A percentile compares a stretch with the other conserved stretches of the same genome.
Evolutionary conservation across 2,113 vertebrate species (phyloP).

Genomic region (Tyrannus savana): DNA sequence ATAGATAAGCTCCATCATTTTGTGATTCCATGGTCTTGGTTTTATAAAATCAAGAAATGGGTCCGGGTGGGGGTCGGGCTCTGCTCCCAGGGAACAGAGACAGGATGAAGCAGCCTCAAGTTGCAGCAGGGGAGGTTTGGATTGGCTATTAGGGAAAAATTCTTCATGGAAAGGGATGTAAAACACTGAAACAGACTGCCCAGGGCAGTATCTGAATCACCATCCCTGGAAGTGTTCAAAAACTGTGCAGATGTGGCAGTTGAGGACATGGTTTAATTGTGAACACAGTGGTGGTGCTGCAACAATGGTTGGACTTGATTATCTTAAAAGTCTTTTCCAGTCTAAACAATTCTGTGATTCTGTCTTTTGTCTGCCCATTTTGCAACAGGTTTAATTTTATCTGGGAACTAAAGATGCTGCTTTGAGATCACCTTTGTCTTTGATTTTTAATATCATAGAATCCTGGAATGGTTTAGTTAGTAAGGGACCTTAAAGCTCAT

Average conservation of each 20-base stretch:
- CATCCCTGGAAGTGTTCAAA: background rate
- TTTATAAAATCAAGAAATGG: background rate
- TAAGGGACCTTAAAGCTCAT: background rate
- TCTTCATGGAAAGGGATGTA: background rate
- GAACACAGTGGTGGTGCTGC: background rate
- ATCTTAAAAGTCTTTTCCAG: background rate
- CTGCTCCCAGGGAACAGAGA: background rate
- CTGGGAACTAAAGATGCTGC: rapidly evolving
- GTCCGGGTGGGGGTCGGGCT: rapidly evolving
- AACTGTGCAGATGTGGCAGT: background rate
- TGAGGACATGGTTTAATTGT: background rate
- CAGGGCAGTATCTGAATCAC: background rate
- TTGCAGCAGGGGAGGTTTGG: background rate
- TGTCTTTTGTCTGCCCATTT: background rate
- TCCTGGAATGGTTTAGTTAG: background rate
- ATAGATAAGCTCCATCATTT: background rate
- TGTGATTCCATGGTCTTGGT: background rate
- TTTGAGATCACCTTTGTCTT: background rate
- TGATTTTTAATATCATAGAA: background rate
- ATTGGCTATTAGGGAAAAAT: background rate
- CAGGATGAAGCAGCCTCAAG: background rate
- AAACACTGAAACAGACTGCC: background rate
- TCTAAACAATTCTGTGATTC: background rate
- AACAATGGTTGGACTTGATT: background rate
- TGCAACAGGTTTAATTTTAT: background rate